These are phyloP conservation scores for Diachasmimorpha longicaudata DNA, from an alignment of 1,140 invertebrate species.

Conservation along the genomic window DNA sequence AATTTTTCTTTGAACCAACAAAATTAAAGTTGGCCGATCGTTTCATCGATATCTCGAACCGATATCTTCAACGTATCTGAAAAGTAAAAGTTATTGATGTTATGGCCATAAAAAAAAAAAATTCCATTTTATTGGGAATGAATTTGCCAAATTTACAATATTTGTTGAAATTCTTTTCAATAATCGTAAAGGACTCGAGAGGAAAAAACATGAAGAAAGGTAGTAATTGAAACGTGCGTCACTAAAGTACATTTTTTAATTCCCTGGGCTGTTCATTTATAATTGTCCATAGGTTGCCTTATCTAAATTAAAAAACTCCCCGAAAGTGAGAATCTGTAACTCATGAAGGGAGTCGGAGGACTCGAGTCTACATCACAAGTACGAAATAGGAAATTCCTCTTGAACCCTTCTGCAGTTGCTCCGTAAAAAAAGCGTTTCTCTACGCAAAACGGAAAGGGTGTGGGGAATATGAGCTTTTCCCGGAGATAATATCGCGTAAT, in stretches of 20 bases:
- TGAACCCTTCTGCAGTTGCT: slow-evolving; percentile 18
- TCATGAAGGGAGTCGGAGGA: background rate
- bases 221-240: background rate
- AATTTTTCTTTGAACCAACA: too few relatives aligned
- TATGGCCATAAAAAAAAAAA: too few relatives aligned
- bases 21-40: too few relatives aligned
- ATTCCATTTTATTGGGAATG: too few relatives aligned
- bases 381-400: slow-evolving; percentile 42
- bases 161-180: background rate
- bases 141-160: too few relatives aligned
- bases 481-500: slow-evolving; percentile 41
- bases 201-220: background rate
- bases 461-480: slow-evolving; percentile 19
- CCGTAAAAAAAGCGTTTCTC: background rate
- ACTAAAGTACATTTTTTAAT: background rate
- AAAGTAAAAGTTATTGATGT: too few relatives aligned
- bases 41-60: too few relatives aligned
- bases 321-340: background rate
- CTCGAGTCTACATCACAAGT: slow-evolving; percentile 5
- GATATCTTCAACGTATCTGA: too few relatives aligned
- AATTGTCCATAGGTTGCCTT: background rate
- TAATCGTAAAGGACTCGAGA: background rate
- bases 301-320: slow-evolving; percentile 1
- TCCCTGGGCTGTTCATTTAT: background rate
- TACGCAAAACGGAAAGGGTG: slow-evolving; percentile 8